Base-by-base conservation (phyloP, 2,113 vertebrate genomes). In the Otolemur garnettii region DNA sequence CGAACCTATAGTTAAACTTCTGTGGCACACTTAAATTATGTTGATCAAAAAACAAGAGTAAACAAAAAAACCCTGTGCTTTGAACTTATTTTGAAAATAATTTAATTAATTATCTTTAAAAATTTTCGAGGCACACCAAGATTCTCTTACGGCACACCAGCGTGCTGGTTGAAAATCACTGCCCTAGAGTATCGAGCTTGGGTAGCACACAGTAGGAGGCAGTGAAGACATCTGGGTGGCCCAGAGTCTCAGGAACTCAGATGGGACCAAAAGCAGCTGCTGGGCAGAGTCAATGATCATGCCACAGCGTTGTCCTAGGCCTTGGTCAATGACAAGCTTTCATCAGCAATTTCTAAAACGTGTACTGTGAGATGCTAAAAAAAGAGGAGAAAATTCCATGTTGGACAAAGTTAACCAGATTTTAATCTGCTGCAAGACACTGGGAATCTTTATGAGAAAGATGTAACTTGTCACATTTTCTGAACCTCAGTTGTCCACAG, bases 401-500 rank as follows among this genome's bases (percentile, higher is more conserved):
- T 19, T 45, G 75, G 87, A 74, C 38, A 79, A 60, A 55, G 50
- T 69, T 69, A 94, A 80, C 14, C 93, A 53, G 66, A 15, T 71
- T 87, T 92, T 77, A 87, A n/a, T 69, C 38, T 69, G 42, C 21
- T 71, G 24, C 71, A 71, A 28, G 60, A 24, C 13, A 78, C 42
- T 13, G 12, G 45, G 91, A 35, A 64, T 57, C 38, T 94, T 74
- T 79, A 93, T 71, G 28, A 75, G 72, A 93, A 81, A 86, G 57
- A 57, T 75, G 4, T 35, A 80, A 69, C 35, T 71, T 88, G 50
- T 2, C n/a, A n/a, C 12, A 50, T 83, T 80, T 87, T 89, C 64
- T 64, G 66, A 84, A 83, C 57, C 57, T 71, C 87, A 71, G 53
- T 69, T 90, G 45, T 94, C 35, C 62, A 92, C 64, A 83, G 85